Evolutionary conservation across 2,797 vertebrate genomes (phyloP).

Genomic region (Catharus ustulatus): DNA sequence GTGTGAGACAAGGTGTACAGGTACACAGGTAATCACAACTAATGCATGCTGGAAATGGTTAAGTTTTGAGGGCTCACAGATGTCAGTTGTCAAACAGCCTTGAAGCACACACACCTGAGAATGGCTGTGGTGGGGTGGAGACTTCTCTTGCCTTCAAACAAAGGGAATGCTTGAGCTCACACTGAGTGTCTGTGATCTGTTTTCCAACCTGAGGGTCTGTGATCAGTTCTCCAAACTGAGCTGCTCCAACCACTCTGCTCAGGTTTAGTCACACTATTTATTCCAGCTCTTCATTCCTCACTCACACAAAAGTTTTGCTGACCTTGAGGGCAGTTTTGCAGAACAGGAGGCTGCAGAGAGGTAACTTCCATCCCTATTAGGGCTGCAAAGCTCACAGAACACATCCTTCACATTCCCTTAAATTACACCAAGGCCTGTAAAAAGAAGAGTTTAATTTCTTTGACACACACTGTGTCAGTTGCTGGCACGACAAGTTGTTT

Average conservation of each 20-base stretch:
- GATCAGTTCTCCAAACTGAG: not conserved
- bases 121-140: not conserved
- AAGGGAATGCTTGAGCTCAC: not conserved
- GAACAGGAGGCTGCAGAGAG: not conserved
- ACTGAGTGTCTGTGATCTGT: not conserved
- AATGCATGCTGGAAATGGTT: not conserved
- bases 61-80: not conserved
- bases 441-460: conserved; percentile 5
- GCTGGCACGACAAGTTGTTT: conserved; percentile 30
- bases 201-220: not conserved
- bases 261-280: not conserved
- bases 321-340: not conserved
- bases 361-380: not conserved
- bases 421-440: not conserved
- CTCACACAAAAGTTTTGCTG: not conserved
- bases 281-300: not conserved
- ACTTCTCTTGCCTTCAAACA: not conserved
- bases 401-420: not conserved
- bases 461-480: conserved; percentile 14
- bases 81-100: not conserved
- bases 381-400: not conserved
- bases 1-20: not conserved
- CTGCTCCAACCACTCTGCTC: not conserved
- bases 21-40: not conserved
- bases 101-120: not conserved